Evolutionary conservation across 2,888 invertebrate species (phyloP).

Genomic region (Portevinia maculata): DNA sequence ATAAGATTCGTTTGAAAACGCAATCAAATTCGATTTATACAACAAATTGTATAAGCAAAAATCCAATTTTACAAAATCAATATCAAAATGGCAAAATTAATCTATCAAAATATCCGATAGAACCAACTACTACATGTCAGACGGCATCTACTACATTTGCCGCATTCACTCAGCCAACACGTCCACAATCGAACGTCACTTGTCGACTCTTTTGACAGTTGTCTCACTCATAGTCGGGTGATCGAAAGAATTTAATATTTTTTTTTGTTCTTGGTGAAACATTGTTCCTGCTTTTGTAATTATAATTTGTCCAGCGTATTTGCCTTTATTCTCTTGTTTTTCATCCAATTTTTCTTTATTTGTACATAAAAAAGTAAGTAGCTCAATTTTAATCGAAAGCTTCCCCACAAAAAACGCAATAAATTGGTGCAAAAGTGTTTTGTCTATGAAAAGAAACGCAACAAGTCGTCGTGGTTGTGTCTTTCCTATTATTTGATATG

Average conservation of each 20-base stretch:
- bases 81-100: too few species aligned
- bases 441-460: slow-evolving; percentile 28
- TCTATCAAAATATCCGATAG: not conserved
- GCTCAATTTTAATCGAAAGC: not conserved
- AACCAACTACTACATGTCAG: not conserved
- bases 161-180: slow-evolving; percentile 30
- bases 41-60: too few species aligned
- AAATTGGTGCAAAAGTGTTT: not conserved
- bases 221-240: slow-evolving; percentile 40
- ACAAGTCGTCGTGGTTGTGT: slow-evolving; percentile 40
- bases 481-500: slow-evolving; percentile 32
- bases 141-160: slow-evolving; percentile 20
- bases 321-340: slow-evolving; percentile 40
- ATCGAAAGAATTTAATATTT: slow-evolving; percentile 50
- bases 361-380: slow-evolving; percentile 46
- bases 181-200: slow-evolving; percentile 24
- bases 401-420: not conserved
- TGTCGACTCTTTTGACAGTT: slow-evolving; percentile 54
- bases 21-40: too few species aligned
- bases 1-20: too few species aligned
- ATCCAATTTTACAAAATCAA: too few species aligned
- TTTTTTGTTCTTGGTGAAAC: slow-evolving; percentile 61
- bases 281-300: slow-evolving; percentile 32
- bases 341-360: slow-evolving; percentile 23
- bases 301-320: slow-evolving; percentile 40